Evolutionary conservation across 2,888 invertebrate genomes (phyloP), one percentile per base, ranked within the genome.

Genomic region (Stratiomys singularior): DNA sequence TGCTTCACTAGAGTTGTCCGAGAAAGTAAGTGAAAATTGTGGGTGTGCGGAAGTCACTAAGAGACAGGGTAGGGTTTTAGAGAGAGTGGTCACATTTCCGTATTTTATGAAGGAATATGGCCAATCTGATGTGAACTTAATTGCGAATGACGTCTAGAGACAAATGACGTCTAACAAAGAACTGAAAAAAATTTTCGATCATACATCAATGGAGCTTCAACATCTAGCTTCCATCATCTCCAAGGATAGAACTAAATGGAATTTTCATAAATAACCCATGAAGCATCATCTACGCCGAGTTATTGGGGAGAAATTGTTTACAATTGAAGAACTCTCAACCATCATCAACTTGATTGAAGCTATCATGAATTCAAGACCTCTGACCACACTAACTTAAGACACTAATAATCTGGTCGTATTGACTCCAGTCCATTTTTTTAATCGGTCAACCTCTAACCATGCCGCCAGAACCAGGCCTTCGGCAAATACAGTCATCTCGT

Each of bases 241-340:
- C 3, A 77, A 77, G 30, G 79, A 81, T 23, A 76, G 79, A 21
- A 80, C 76, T 0, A 76, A 78, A 1, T 85, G 84, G 84, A 79
- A 82, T 25, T 86, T 85, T 56, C 82, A 84, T 2, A 82, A 83
- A 76, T 81, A n/a, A n/a, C n/a, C 81, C 0, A 79, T 82, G 13
- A 85, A 84, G 78, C 79, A 78, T 78, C 83, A 83, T 72, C 77
- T 84, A 5, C 77, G 79, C n/a, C 78, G 82, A 28, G 78, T 82
- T 3, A 72, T 83, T 15, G 82, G 82, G 7, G 78, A 80, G 9
- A 25, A 66, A 15, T 77, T 60, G 13, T 72, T 83, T 9, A 82
- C 81, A 1, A 81, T 79, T 47, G 82, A 83, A 77, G 82, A 85
- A 76, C 78, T 83, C 25, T 52, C 78, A 28, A 83, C 83, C 1